Percentiles rank a stretch among this genome's conserved stretches.
Evolutionary conservation across 2,113 vertebrate species (phyloP).

Genomic region (Etheostoma spectabile): DNA sequence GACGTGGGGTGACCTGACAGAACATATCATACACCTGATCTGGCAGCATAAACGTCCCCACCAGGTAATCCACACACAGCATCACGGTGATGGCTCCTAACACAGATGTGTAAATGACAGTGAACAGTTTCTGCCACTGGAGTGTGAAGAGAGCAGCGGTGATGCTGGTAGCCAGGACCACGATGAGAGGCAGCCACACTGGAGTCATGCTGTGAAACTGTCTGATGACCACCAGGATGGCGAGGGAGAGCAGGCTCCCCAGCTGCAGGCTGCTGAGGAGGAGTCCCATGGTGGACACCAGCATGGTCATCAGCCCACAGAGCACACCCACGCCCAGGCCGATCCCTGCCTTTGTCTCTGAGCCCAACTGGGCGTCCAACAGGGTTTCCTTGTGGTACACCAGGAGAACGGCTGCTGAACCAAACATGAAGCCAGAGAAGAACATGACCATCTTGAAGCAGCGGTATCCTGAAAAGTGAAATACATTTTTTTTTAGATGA

Average conservation of each 20-base stretch:
- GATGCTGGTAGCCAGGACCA: slow-evolving; percentile 81
- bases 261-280: slow-evolving; percentile 89
- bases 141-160: slow-evolving; percentile 85
- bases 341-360: slow-evolving; percentile 88
- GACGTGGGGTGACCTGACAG: slow-evolving; percentile 67
- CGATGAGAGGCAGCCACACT: slow-evolving; percentile 84
- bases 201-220: slow-evolving; percentile 85
- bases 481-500: background rate
- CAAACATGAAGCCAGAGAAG: slow-evolving; percentile 88
- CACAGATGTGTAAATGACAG: slow-evolving; percentile 85
- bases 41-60: slow-evolving; percentile 83
- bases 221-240: slow-evolving; percentile 80
- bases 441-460: slow-evolving; percentile 93
- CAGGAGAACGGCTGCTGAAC: slow-evolving; percentile 85
- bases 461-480: slow-evolving; percentile 85
- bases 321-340: slow-evolving; percentile 88
- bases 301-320: slow-evolving; percentile 88
- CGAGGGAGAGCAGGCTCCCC: slow-evolving; percentile 85
- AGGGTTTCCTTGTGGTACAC: slow-evolving; percentile 87
- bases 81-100: slow-evolving; percentile 85
- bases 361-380: slow-evolving; percentile 83
- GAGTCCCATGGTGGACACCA: slow-evolving; percentile 88
- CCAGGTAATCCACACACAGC: slow-evolving; percentile 86
- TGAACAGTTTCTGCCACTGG: slow-evolving; percentile 88
- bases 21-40: slow-evolving; percentile 83